Evolutionary conservation across 2,888 invertebrate species (phyloP), one percentile per base, ranked within the genome.

Genomic region (Drosophila mayaguana): DNA sequence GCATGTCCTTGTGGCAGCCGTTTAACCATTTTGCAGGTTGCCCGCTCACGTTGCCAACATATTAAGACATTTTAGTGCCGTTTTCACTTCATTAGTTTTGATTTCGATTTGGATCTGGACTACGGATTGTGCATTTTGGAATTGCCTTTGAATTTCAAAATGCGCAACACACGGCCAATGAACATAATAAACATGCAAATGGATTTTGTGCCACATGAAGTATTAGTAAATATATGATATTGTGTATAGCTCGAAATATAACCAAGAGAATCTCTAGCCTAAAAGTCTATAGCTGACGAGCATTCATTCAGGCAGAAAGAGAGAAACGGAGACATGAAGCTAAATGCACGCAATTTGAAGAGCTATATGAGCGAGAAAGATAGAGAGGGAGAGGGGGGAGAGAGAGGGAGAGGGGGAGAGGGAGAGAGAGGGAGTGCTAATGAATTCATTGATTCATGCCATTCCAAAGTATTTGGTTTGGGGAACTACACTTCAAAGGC

Each of bases 1-100:
- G 46, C 59, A 38, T 71, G 63, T 65, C 63, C 83, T 62, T 51
- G 50, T 53, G 78, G 42, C 66, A 56, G 55, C 28, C 66, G 61
- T 48, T 69, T 72, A 74, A 74, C 71, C 82, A 69, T 79, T 83
- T 78, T 73, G 78, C 84, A 87, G 80, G 82, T 84, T 80, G 78
- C 48, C 55, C 75, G 60, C 61, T 57, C 56, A 25, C 65, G 63
- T 57, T 34, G 65, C 61, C 72, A 72, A 65, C 82, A 88, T 85
- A 88, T 88, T 86, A 86, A 85, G 86, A 88, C 83, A 77, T 83
- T 88, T 86, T 88, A 86, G 80, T 83, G 85, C 81, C 81, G 85
- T 90, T 90, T 88, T 88, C 90, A 90, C 90, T 90, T 90, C 90
- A 90, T 90, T 90, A 88, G 90, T 86, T 88, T 82, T 85, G 90